A percentile compares a stretch with the other conserved stretches of the same genome.
Conservation (phyloP, 1,140 invertebrate genomes). For the Leptinotarsa defecta region DNA sequence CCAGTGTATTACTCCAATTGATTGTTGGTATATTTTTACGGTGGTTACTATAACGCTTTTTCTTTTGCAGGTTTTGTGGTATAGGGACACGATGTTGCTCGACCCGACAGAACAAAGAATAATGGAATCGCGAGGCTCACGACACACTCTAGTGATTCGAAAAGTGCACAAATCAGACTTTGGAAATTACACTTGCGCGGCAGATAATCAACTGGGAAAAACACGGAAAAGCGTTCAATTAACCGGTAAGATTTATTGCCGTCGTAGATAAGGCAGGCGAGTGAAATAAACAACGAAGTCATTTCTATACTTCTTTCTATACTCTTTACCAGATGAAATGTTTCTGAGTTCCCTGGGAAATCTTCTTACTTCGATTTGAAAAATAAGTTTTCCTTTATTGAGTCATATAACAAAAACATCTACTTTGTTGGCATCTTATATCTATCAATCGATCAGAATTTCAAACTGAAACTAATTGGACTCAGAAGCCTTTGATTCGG, state of each 20-base stretch:
- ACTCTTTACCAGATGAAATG: background rate
- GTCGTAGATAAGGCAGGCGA: conserved; percentile 17
- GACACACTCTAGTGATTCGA: conserved; percentile 68
- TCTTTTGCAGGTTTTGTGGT: conserved; percentile 67
- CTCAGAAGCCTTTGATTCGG: too few species aligned
- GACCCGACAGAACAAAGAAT: conserved; percentile 68
- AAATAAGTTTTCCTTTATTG: too few species aligned
- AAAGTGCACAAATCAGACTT: conserved; percentile 70
- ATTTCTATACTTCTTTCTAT: conserved; percentile 30
- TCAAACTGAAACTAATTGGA: too few species aligned
- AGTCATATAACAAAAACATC: too few species aligned
- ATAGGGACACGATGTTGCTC: conserved; percentile 69
- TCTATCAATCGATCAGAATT: too few species aligned
- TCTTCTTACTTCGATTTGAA: too few species aligned
- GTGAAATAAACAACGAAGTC: conserved; percentile 33
- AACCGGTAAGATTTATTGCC: conserved; percentile 60
- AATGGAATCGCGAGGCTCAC: conserved; percentile 66
- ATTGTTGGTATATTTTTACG: background rate
- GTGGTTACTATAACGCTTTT: background rate
- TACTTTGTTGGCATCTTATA: too few species aligned
- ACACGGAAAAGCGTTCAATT: conserved; percentile 66
- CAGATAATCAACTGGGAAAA: conserved; percentile 69
- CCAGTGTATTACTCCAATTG: too few species aligned
- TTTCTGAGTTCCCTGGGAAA: background rate
- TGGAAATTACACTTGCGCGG: conserved; percentile 72